These are phyloP conservation scores for Caenorhabditis sp. DNA, from an alignment of 2,888 invertebrate species.

Conservation along the genomic window DNA sequence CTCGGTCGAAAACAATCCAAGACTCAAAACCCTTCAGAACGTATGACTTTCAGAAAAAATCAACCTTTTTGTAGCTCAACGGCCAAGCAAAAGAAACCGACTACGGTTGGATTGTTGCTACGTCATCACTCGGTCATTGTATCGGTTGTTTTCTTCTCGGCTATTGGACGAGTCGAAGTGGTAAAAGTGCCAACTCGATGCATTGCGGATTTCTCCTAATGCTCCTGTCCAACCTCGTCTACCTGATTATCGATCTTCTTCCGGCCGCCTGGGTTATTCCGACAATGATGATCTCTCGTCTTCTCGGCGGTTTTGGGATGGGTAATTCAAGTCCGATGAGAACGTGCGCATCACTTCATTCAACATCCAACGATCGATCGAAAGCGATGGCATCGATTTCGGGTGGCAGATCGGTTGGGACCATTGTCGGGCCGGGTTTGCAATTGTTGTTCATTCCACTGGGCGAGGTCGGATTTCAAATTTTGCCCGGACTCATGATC, in stretches of 20 bases:
- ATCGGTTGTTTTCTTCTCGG: constrained; percentile 34
- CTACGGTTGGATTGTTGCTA: constrained; percentile 36
- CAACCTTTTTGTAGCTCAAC: no score
- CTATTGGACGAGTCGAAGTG: constrained; percentile 26
- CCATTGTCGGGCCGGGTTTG: constrained; percentile 27
- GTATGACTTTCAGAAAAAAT: no score
- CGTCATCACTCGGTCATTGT: constrained; percentile 35
- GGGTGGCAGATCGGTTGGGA: constrained; percentile 27
- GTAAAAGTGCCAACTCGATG: constrained; percentile 23
- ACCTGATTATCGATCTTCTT: constrained; percentile 22
- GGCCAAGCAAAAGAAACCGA: constrained; percentile 12
- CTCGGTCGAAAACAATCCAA: no score
- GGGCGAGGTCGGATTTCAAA: constrained; percentile 20
- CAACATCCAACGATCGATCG: constrained; percentile 25
- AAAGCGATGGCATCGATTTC: constrained; percentile 34
- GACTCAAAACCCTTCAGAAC: no score
- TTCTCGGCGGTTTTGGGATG: constrained; percentile 32
- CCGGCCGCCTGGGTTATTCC: constrained; percentile 19
- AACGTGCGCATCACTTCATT: constrained; percentile 21
- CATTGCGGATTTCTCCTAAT: constrained; percentile 32
- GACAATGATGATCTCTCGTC: constrained; percentile 25
- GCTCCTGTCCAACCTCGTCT: constrained; percentile 36
- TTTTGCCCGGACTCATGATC: constrained; percentile 12
- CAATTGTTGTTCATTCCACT: constrained; percentile 25
- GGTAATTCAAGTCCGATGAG: constrained; percentile 29